phyloP scores from a whole-genome alignment of 2,888 invertebrate species.

The Microctonus brassicae region DNA sequence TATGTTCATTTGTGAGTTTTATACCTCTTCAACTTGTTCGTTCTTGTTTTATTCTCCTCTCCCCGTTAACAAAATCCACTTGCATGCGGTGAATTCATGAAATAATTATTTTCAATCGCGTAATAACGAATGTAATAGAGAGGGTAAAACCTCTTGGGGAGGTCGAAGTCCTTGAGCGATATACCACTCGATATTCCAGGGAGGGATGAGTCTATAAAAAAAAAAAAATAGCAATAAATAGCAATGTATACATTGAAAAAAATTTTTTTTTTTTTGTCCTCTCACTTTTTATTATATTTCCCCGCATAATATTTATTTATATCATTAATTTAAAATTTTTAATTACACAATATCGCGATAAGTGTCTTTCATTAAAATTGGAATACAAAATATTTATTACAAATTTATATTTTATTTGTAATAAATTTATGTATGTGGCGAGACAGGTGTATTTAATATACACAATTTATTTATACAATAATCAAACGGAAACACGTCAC shows the following conservation, averaged over 20 bases:
- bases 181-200: constrained; percentile 23
- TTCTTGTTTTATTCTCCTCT: not conserved
- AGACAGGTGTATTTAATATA: not conserved
- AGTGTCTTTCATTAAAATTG: too few relatives aligned
- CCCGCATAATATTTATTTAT: too few relatives aligned
- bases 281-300: not conserved
- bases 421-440: too few relatives aligned
- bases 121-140: constrained; percentile 33
- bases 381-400: too few relatives aligned
- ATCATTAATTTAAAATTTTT: too few relatives aligned
- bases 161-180: not conserved
- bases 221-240: not conserved
- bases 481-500: constrained; percentile 27
- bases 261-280: not conserved
- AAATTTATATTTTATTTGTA: too few relatives aligned
- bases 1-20: not conserved
- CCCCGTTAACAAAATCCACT: constrained; percentile 31
- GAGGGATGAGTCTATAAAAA: not conserved
- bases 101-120: constrained; percentile 48
- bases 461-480: constrained; percentile 19
- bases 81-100: constrained; percentile 33
- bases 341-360: too few relatives aligned
- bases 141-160: not conserved
- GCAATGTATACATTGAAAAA: not conserved
- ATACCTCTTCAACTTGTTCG: not conserved